phyloP scores from a whole-genome alignment of 1,140 invertebrate species.

The Drosophila parvula region DNA sequence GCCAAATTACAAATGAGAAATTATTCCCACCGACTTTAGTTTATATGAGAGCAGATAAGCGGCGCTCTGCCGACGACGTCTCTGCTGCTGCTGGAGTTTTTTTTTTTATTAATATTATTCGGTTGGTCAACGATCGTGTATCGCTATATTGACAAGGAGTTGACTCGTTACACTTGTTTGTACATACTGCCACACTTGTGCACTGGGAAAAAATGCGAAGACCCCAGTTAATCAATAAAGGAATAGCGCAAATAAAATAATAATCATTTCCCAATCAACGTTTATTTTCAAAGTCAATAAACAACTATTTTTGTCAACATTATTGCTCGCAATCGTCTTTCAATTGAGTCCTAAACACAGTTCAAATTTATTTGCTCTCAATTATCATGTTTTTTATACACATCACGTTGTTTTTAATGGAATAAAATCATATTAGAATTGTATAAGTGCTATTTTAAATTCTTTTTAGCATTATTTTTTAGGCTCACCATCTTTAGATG shows the following conservation, averaged over 20 bases:
- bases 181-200: conserved; percentile 17
- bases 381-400: conserved; percentile 9
- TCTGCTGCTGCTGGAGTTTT: conserved; percentile 45
- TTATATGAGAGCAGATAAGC: conserved; percentile 84
- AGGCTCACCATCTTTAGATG: no score
- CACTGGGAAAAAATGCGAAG: conserved; percentile 13
- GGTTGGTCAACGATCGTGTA: conserved; percentile 44
- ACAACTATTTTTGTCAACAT: conserved; percentile 18
- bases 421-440: neutral
- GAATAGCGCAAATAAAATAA: conserved; percentile 7
- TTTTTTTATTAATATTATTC: conserved; percentile 37
- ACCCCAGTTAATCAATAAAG: neutral
- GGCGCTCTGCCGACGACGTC: conserved; percentile 20
- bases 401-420: neutral
- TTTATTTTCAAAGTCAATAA: conserved; percentile 22
- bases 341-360: conserved; percentile 8
- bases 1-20: conserved; percentile 84
- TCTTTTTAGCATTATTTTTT: neutral
- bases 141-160: conserved; percentile 49
- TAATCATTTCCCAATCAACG: conserved; percentile 7
- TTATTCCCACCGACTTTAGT: conserved; percentile 77
- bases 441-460: neutral
- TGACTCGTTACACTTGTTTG: conserved; percentile 38
- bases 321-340: neutral
- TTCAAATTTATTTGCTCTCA: conserved; percentile 1